Evolutionary conservation across 2,113 vertebrate genomes (phyloP).

Genomic region (Petrocephalus microphthalmus): DNA sequence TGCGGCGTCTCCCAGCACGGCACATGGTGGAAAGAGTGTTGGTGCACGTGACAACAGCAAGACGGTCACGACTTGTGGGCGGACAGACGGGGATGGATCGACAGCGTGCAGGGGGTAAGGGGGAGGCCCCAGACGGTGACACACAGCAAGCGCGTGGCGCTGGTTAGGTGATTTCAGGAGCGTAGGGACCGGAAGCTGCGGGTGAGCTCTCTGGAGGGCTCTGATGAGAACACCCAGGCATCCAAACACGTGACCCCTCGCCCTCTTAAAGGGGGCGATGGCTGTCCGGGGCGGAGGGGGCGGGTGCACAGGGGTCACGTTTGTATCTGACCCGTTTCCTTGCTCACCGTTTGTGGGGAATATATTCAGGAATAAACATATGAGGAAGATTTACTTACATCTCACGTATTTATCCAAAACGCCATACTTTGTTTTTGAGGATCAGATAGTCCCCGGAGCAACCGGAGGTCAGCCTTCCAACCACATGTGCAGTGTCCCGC

Average conservation of each 20-base stretch:
- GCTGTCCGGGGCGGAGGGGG: not conserved
- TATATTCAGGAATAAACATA: not conserved
- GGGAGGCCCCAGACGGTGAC: constrained; percentile 58
- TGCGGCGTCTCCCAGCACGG: not conserved
- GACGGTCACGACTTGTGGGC: constrained; percentile 44
- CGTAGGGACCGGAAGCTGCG: not conserved
- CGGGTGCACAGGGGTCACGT: not conserved
- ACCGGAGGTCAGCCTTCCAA: not conserved
- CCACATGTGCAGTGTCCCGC: not conserved
- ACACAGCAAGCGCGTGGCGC: constrained; percentile 57
- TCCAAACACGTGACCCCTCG: not conserved
- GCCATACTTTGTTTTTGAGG: not conserved
- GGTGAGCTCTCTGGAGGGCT: constrained; percentile 10
- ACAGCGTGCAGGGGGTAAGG: constrained; percentile 61
- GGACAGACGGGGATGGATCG: constrained; percentile 45
- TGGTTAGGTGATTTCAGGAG: constrained; percentile 10
- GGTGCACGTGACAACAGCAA: constrained; percentile 19
- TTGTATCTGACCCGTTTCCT: not conserved
- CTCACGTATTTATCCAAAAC: not conserved
- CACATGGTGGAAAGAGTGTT: not conserved
- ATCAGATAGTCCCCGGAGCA: not conserved
- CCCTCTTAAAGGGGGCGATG: not conserved
- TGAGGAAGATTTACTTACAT: not conserved
- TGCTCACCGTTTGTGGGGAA: not conserved
- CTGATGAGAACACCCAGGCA: not conserved